These are phyloP conservation scores for Noturus placidus DNA, from an alignment of 2,113 vertebrate species.

Conservation along the genomic window DNA sequence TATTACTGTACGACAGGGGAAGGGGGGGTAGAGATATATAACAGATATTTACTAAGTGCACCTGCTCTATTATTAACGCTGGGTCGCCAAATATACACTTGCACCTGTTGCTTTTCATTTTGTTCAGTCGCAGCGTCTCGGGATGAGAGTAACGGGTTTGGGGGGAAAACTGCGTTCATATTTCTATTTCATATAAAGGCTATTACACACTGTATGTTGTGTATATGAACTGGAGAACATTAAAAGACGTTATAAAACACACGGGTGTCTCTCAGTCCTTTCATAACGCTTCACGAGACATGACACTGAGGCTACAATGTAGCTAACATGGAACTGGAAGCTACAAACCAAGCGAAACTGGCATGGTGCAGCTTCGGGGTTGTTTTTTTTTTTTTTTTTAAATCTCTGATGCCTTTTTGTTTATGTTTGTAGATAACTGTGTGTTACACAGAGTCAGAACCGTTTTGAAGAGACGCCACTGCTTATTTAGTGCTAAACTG, in stretches of 20 bases:
- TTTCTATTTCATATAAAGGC: slow-evolving; percentile 82
- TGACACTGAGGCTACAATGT: neutral
- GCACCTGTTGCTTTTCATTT: slow-evolving; percentile 79
- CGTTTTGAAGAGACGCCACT: neutral
- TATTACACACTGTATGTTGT: slow-evolving; percentile 83
- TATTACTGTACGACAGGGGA: slow-evolving; percentile 33
- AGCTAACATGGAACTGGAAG: neutral
- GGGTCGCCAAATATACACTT: slow-evolving; percentile 67
- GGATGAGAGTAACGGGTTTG: slow-evolving; percentile 63
- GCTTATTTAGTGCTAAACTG: neutral
- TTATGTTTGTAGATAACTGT: neutral
- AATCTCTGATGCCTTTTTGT: too few relatives aligned
- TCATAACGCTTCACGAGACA: neutral
- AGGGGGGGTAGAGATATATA: slow-evolving; percentile 15
- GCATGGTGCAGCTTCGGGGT: too few relatives aligned
- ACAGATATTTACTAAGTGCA: slow-evolving; percentile 64
- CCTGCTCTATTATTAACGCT: slow-evolving; percentile 57
- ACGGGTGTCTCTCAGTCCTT: slow-evolving; percentile 29
- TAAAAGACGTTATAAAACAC: slow-evolving; percentile 76
- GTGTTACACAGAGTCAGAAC: neutral
- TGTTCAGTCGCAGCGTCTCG: slow-evolving; percentile 70
- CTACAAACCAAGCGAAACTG: neutral
- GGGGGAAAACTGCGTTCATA: slow-evolving; percentile 71
- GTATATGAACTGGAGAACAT: slow-evolving; percentile 80
- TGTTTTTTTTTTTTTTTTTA: too few relatives aligned